A percentile compares a stretch with the other conserved stretches of the same genome.
Evolutionary conservation across 2,113 vertebrate species (phyloP).

Genomic region (Mastomys coucha): DNA sequence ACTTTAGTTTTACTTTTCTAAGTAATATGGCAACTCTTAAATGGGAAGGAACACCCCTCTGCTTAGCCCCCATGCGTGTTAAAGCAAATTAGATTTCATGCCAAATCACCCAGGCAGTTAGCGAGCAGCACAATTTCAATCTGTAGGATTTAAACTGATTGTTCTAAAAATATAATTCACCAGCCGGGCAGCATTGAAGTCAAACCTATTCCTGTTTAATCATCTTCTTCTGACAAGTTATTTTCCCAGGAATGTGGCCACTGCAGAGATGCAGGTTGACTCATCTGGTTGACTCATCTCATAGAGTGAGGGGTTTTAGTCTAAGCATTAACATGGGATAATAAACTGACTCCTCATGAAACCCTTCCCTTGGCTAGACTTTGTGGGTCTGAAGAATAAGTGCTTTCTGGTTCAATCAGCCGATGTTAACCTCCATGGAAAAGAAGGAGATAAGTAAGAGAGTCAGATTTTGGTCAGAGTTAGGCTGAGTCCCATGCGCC

Average conservation of each 20-base stretch:
- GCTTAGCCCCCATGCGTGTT: slow-evolving; percentile 63
- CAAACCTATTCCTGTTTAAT: slow-evolving; percentile 65
- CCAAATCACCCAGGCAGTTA: slow-evolving; percentile 69
- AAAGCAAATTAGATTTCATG: slow-evolving; percentile 79
- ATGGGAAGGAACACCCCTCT: slow-evolving; percentile 61
- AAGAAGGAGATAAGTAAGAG: not conserved
- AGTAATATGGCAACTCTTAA: slow-evolving; percentile 56
- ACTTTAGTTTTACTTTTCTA: slow-evolving; percentile 59
- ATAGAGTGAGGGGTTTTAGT: slow-evolving; percentile 2
- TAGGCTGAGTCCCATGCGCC: not conserved
- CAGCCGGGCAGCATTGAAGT: slow-evolving; percentile 58
- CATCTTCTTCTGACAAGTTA: slow-evolving; percentile 62
- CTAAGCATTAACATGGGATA: not conserved
- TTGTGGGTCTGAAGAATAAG: not conserved
- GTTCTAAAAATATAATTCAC: slow-evolving; percentile 80
- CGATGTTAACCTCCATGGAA: not conserved
- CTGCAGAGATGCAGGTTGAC: slow-evolving; percentile 23
- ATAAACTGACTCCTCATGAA: not conserved
- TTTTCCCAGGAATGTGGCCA: slow-evolving; percentile 47
- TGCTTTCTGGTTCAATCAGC: not conserved
- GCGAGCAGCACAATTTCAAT: slow-evolving; percentile 64
- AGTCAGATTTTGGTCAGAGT: not conserved
- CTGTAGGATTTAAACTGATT: slow-evolving; percentile 76
- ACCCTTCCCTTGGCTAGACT: not conserved
- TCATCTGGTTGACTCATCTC: slow-evolving; percentile 54